A percentile compares a stretch with the other conserved stretches of the same genome.
Evolutionary conservation across 2,888 invertebrate genomes (phyloP).

Genomic region (Hoplodrina blanda): DNA sequence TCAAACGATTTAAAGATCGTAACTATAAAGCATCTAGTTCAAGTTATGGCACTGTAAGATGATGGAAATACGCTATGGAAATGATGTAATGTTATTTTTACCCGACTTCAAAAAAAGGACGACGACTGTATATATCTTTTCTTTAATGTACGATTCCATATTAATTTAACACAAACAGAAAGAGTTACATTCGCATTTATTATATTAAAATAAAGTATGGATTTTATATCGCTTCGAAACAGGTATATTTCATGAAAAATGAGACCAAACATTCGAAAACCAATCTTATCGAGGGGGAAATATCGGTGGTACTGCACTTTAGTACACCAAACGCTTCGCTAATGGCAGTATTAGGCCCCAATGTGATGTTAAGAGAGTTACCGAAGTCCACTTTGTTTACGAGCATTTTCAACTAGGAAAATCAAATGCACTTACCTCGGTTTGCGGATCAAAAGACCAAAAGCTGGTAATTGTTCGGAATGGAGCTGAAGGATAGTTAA

Average conservation of each 20-base stretch:
- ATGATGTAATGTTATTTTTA: no score
- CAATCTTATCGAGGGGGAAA: conserved; percentile 19
- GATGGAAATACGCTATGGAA: no score
- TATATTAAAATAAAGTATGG: no score
- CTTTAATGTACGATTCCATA: no score
- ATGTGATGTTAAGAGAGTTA: conserved; percentile 46
- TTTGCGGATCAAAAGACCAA: conserved; percentile 35
- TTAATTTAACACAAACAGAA: no score
- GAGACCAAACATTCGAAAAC: conserved; percentile 6
- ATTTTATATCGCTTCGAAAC: no score
- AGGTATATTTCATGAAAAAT: conserved; percentile 9
- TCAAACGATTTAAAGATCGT: no score
- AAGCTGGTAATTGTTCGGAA: conserved; percentile 14
- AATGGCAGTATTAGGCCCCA: conserved; percentile 50
- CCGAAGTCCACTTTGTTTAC: conserved; percentile 23
- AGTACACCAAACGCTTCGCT: conserved; percentile 23
- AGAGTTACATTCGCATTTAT: no score
- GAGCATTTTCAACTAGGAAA: conserved; percentile 40
- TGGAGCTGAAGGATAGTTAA: conserved; percentile 2
- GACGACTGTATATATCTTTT: no score
- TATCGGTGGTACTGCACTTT: conserved; percentile 33
- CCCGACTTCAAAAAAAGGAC: no score
- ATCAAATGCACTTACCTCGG: conserved; percentile 41
- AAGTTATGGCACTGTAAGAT: no score
- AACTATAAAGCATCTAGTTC: no score